phyloP scores from a whole-genome alignment of 2,888 invertebrate species.

The Phengaris alcon region DNA sequence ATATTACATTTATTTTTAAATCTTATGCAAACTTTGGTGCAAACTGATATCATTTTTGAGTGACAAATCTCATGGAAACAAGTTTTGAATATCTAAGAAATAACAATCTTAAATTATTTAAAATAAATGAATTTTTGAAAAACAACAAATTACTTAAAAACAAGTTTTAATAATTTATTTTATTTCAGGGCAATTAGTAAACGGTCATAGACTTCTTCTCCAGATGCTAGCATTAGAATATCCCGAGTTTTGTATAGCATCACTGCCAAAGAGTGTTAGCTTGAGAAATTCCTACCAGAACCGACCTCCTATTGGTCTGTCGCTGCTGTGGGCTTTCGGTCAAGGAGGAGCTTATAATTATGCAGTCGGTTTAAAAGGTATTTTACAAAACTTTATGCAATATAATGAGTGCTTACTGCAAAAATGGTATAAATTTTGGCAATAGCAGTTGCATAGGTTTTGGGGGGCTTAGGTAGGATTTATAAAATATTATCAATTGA shows the following conservation, averaged over 20 bases:
- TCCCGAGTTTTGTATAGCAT: slow-evolving; percentile 81
- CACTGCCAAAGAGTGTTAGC: slow-evolving; percentile 81
- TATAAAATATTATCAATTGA: too few relatives aligned
- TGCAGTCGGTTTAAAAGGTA: slow-evolving; percentile 83
- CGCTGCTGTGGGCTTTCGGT: slow-evolving; percentile 87
- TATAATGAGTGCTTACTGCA: too few relatives aligned
- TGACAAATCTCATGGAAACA: neutral
- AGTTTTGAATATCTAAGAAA: neutral
- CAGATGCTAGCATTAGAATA: slow-evolving; percentile 84
- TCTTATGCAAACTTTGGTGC: neutral
- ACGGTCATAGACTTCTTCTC: slow-evolving; percentile 85
- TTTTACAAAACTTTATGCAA: too few relatives aligned
- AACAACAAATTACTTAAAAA: neutral
- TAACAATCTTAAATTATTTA: neutral
- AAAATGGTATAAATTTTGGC: too few relatives aligned
- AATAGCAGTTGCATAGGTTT: too few relatives aligned
- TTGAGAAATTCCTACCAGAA: slow-evolving; percentile 88
- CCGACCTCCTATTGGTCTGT: slow-evolving; percentile 84
- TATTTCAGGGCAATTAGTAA: slow-evolving; percentile 71
- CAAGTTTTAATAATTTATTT: slow-evolving; percentile 9
- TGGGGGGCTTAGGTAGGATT: too few relatives aligned
- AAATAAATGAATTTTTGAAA: too few relatives aligned
- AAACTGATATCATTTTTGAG: neutral
- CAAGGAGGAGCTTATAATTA: slow-evolving; percentile 84
- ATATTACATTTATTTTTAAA: neutral